Evolutionary conservation across 2,888 invertebrate genomes (phyloP), one percentile per base, ranked within the genome.

Genomic region (Stramonita haemastoma): DNA sequence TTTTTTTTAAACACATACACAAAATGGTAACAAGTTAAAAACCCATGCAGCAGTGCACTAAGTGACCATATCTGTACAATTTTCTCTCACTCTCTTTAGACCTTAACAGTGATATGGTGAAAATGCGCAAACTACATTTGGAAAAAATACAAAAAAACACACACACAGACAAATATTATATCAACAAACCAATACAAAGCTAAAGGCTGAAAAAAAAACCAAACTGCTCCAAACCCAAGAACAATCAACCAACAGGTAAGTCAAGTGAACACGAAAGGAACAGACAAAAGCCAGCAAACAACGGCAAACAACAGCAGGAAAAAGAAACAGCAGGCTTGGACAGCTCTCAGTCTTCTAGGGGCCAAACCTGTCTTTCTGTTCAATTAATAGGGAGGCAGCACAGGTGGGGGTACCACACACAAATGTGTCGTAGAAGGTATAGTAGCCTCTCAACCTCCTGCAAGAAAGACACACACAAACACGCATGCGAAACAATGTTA

Each of bases 281-380:
- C 46, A 6, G 1, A 26, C 32, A 15, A 79, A 79, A 73, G 26
- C 77, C 26, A 32, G 77, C 29, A 79, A 79, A 79, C 77, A 79
- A 19, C 32, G 32, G 0, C 19, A 79, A 32, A 73, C 22, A 79
- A 79, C 79, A 79, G 22, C 34, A 79, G 15, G 36, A 0, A 26
- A 34, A 36, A 83, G 81, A 46, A 83, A 83, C 36, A 46, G 36
- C 22, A 46, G 81, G 81, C 46, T n/a, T 22, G 81, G 81, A 83
- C 36, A 36, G 46, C 81, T 36, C 36, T 83, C 81, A 83, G 22
- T 36, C 26, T 0, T 46, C 26, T 26, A 79, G 83, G 88, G 36
- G 79, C 26, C 86, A 89, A 94, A 95, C 95, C 95, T 95, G 93
- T 91, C 91, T 91, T 93, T 94, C 86, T 93, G 92, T 88, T 95